Evolutionary conservation across 2,797 vertebrate genomes (phyloP).

Genomic region (Etheostoma nigrum): DNA sequence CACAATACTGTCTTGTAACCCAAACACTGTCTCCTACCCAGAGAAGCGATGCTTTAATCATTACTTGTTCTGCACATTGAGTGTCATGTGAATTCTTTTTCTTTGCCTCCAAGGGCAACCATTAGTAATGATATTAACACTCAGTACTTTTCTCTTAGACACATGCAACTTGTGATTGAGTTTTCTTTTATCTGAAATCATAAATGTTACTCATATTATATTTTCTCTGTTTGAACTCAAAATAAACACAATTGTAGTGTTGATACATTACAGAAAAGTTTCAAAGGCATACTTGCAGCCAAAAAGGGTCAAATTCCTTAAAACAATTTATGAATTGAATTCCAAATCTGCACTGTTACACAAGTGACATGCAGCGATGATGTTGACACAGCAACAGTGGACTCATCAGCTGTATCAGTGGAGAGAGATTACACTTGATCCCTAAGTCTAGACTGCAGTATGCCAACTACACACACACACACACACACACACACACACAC

Average conservation of each 20-base stretch:
- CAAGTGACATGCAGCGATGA: conserved; percentile 15
- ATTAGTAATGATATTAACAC: conserved; percentile 20
- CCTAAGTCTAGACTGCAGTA: conserved; percentile 77
- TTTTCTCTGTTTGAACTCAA: conserved; percentile 5
- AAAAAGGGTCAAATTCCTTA: not conserved
- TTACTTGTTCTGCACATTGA: conserved; percentile 34
- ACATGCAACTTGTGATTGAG: not conserved
- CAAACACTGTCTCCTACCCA: conserved; percentile 34
- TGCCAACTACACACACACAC: conserved; percentile 62
- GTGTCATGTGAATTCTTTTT: conserved; percentile 16
- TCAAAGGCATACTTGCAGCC: not conserved
- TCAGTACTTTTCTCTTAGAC: not conserved
- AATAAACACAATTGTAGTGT: not conserved
- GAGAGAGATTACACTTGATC: conserved; percentile 78
- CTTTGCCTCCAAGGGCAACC: conserved; percentile 15
- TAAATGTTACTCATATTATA: not conserved
- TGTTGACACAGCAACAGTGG: conserved; percentile 37
- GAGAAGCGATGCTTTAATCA: conserved; percentile 51
- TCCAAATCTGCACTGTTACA: not conserved
- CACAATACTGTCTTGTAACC: conserved; percentile 47
- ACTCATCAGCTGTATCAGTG: conserved; percentile 76
- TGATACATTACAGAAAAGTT: not conserved
- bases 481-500: conserved; percentile 31
- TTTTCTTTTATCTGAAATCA: conserved; percentile 8
- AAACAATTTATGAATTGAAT: not conserved